A percentile compares a stretch with the other conserved stretches of the same genome.
Evolutionary conservation across 2,888 invertebrate species (phyloP).

Genomic region (Patella pellucida): DNA sequence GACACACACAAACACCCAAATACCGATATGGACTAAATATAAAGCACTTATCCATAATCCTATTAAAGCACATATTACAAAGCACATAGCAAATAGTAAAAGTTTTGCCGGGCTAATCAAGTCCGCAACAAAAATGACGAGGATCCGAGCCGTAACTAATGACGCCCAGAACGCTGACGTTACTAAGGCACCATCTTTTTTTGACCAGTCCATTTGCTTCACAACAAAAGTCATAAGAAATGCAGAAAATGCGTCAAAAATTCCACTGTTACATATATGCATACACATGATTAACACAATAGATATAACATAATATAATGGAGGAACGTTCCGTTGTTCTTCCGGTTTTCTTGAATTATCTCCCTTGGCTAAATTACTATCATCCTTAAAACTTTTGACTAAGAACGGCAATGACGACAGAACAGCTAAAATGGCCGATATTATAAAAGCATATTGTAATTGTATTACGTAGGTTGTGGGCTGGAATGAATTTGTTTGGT

Average conservation of each 20-base stretch:
- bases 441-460: not conserved
- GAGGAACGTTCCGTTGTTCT: not conserved
- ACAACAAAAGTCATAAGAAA: not conserved
- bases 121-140: constrained; percentile 1
- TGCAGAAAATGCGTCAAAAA: not conserved
- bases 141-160: not conserved
- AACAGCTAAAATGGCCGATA: not conserved
- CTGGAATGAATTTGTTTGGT: not conserved
- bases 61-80: not conserved
- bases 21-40: not conserved
- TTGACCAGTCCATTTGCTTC: not conserved
- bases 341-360: not conserved
- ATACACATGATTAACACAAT: not conserved
- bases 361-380: not conserved
- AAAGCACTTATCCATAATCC: not conserved
- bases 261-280: not conserved
- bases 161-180: not conserved
- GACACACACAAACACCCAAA: not conserved
- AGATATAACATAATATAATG: not conserved
- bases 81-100: not conserved
- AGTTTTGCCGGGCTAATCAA: not conserved
- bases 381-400: not conserved
- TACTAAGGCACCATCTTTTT: not conserved
- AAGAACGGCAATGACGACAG: not conserved
- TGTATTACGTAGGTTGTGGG: not conserved